A percentile compares a stretch with the other conserved stretches of the same genome.
These are phyloP conservation scores for Lucifuga dentata DNA, from an alignment of 2,113 vertebrate genomes.

Conservation along the genomic window DNA sequence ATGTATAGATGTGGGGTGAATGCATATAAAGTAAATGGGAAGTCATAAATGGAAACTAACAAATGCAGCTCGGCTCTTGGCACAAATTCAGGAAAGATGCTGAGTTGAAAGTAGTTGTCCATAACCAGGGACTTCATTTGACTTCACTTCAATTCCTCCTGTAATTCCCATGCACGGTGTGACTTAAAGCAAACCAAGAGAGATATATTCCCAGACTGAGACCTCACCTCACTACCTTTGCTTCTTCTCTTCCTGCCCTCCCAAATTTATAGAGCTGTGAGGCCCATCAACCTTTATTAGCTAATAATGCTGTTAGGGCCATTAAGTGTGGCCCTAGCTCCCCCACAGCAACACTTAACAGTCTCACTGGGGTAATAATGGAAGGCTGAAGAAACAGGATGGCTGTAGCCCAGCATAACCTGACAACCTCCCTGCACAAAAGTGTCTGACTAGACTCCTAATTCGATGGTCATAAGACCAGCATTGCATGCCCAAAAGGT, in stretches of 20 bases:
- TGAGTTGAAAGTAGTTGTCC: too few relatives aligned
- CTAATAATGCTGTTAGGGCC: slow-evolving; percentile 78
- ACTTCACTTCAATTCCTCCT: neutral
- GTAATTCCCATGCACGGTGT: slow-evolving; percentile 1
- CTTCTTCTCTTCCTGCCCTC: slow-evolving; percentile 42
- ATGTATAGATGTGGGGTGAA: too few relatives aligned
- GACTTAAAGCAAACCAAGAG: slow-evolving; percentile 6
- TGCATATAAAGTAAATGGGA: too few relatives aligned
- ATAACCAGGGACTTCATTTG: too few relatives aligned
- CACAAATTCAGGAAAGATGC: too few relatives aligned
- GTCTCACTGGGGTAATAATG: slow-evolving; percentile 50
- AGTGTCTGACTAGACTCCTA: slow-evolving; percentile 59
- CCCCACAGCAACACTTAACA: slow-evolving; percentile 68
- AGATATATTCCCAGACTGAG: slow-evolving; percentile 22
- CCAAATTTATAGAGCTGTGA: slow-evolving; percentile 66
- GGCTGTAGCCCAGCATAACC: slow-evolving; percentile 49
- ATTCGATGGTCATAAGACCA: slow-evolving; percentile 55
- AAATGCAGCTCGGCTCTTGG: too few relatives aligned
- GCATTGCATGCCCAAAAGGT: slow-evolving; percentile 25
- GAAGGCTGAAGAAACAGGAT: slow-evolving; percentile 56
- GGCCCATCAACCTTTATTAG: slow-evolving; percentile 80
- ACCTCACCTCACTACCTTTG: slow-evolving; percentile 40
- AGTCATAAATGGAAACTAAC: too few relatives aligned
- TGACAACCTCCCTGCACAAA: slow-evolving; percentile 48
- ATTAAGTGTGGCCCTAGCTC: slow-evolving; percentile 68